Conservation (phyloP, 2,797 vertebrate genomes). For the Xiphorhynchus erythropygius region DNA sequence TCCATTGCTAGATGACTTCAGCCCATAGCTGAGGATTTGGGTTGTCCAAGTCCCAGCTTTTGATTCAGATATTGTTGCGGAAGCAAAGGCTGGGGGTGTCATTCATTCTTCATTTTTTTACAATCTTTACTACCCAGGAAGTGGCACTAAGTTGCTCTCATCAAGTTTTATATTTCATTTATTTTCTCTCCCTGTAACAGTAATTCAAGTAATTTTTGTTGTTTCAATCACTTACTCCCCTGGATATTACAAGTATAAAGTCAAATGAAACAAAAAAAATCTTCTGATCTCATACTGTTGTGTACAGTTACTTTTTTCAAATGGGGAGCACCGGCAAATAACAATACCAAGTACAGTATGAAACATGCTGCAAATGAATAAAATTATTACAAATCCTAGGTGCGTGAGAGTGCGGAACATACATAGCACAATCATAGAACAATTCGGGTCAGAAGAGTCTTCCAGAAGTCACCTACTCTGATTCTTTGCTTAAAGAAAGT, state of each 20-base stretch:
- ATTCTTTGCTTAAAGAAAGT: not conserved
- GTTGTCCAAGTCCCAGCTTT: not conserved
- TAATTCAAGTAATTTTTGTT: not conserved
- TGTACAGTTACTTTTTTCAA: not conserved
- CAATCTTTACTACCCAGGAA: not conserved
- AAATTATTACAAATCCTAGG: not conserved
- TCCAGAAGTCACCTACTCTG: not conserved
- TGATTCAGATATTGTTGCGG: not conserved
- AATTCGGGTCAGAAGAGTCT: not conserved
- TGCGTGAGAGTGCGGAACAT: not conserved
- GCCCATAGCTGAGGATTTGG: not conserved
- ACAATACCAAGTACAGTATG: not conserved
- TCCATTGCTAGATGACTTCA: not conserved
- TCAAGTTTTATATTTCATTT: not conserved
- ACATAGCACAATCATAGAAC: not conserved
- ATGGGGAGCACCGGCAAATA: not conserved
- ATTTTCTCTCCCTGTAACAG: not conserved
- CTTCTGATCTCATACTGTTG: not conserved
- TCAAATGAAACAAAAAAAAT: not conserved
- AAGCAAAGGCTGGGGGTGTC: rapidly evolving
- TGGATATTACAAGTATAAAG: not conserved
- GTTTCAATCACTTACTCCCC: not conserved
- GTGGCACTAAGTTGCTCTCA: not conserved
- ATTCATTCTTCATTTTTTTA: not conserved
- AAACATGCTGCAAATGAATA: not conserved